Evolutionary conservation across 2,113 vertebrate genomes (phyloP).

Genomic region (Zosterops pallidus): DNA sequence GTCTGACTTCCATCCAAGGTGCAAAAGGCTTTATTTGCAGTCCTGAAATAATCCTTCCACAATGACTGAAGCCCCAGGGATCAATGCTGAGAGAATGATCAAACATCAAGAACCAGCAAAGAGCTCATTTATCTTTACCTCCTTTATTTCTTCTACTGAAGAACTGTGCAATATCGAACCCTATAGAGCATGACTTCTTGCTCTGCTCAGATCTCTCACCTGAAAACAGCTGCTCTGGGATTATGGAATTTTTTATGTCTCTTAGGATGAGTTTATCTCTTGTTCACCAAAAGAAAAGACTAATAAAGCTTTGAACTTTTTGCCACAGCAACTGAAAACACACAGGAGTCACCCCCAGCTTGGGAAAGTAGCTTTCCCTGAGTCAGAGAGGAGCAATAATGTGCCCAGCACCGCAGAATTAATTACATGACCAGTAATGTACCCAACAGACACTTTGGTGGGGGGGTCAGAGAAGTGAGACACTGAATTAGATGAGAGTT

Average conservation of each 20-base stretch:
- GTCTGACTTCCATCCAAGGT: background rate
- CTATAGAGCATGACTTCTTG: accelerated
- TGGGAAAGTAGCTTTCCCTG: background rate
- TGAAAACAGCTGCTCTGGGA: background rate
- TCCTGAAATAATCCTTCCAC: background rate
- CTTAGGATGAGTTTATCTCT: background rate
- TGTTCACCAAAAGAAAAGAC: background rate
- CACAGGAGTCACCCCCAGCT: background rate
- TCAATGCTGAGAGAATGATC: background rate
- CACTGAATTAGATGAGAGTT: background rate
- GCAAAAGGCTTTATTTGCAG: background rate
- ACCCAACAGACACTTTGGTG: background rate
- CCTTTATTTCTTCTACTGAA: background rate
- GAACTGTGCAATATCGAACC: background rate
- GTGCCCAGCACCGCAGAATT: background rate
- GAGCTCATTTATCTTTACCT: background rate
- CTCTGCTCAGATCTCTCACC: background rate
- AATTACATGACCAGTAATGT: background rate
- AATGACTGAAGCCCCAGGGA: background rate
- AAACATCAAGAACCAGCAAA: background rate
- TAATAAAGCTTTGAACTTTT: background rate
- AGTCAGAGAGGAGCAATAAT: background rate
- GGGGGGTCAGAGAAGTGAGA: background rate
- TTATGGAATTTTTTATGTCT: background rate
- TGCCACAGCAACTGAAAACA: background rate